A percentile compares a stretch with the other conserved stretches of the same genome.
Evolutionary conservation across 2,113 vertebrate genomes (phyloP).

Genomic region (Prunella fulvescens): DNA sequence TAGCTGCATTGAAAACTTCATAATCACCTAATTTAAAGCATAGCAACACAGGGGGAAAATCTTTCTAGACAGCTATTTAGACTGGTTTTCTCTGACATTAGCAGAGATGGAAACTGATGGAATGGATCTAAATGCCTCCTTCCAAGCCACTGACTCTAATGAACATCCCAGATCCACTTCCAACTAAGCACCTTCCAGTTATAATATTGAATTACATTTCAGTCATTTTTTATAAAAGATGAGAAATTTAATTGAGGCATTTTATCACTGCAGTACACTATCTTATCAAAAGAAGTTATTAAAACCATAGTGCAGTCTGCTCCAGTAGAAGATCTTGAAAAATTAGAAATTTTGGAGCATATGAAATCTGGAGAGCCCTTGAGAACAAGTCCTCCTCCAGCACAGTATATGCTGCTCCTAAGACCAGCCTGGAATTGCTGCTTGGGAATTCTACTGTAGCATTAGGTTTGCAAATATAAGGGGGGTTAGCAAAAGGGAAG

Average conservation of each 20-base stretch:
- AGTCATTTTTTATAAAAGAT: slow-evolving; percentile 25
- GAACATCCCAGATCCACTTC: slow-evolving; percentile 51
- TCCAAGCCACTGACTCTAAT: slow-evolving; percentile 51
- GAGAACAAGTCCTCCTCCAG: accelerated
- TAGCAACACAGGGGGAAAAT: neutral
- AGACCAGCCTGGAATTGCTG: neutral
- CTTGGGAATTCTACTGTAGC: neutral
- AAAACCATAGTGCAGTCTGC: neutral
- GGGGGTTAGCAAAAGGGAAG: neutral
- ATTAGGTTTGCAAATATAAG: neutral
- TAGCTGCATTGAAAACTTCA: slow-evolving; percentile 31
- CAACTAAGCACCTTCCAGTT: slow-evolving; percentile 10
- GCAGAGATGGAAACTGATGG: slow-evolving; percentile 38
- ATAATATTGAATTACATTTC: neutral
- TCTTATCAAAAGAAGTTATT: neutral
- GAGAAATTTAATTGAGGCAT: slow-evolving; percentile 14
- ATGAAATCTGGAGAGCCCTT: neutral
- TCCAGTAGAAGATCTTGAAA: neutral
- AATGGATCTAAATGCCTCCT: slow-evolving; percentile 50
- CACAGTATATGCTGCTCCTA: accelerated
- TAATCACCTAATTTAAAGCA: slow-evolving; percentile 33
- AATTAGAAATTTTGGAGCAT: neutral
- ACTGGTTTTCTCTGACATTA: slow-evolving; percentile 19
- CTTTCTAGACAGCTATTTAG: slow-evolving; percentile 21
- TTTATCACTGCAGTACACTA: neutral